Evolutionary conservation across 1,140 invertebrate genomes (phyloP), one percentile per base, ranked within the genome.

Genomic region (Venturia canescens): DNA sequence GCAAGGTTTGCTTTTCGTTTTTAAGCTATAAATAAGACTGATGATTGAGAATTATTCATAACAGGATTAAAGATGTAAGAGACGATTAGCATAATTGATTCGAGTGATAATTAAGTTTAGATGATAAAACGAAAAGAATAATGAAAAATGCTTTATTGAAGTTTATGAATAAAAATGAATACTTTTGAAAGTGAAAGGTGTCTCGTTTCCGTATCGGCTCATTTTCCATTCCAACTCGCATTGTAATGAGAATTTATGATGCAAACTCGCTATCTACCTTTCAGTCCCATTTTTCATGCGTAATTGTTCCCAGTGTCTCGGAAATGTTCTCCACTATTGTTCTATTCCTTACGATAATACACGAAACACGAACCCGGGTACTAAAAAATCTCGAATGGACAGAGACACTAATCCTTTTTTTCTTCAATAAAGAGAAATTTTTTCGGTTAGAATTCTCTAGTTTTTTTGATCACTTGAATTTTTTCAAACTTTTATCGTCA

Each of bases 11-110:
- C 38, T 44, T 4, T 44, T 44, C 1, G 13, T 44, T 44, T 34
- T 44, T 44, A 44, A 74, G 71, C 38, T 44, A 60, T 75, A 27
- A 60, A 57, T 75, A 75, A 75, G 71, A 53, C 38, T 74, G 74
- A 76, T 26, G 26, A 53, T 50, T 57, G 31, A 76, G 48, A 76
- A 50, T 76, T 76, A 76, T 60, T 63, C 27, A 1, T 11, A 63
- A 63, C 5, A 23, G 23, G 60, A 23, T 26, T 63, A 23, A 63
- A 13, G 9, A 63, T 76, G 50, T 31, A 76, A 21, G 29, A 53
- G 34, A 29, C 48, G 44, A 57, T 76, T 29, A 50, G 57, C 63
- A 34, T 57, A 57, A 23, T n/a, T 76, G 29, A 63, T 34, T 63
- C 7, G 9, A 63, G 23, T 11, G 53, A 53, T 75, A 44, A 75